phyloP scores from a whole-genome alignment of 2,113 vertebrate species.

The Cyprinodon brontotheroides region DNA sequence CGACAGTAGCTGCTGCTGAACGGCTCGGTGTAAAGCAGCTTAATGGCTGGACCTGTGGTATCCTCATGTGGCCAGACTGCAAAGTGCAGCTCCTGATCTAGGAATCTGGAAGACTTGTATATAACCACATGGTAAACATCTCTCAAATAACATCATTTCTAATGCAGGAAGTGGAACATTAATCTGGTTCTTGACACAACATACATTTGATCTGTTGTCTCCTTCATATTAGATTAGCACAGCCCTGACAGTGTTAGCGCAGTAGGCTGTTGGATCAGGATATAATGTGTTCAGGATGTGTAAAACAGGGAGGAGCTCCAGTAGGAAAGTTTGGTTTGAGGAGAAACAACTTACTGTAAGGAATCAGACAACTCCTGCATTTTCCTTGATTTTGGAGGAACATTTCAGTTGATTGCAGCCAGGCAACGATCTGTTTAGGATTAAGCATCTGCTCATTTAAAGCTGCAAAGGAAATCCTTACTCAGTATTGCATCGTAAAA shows the following conservation, averaged over 20 bases:
- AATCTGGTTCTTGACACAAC: neutral
- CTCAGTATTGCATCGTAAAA: neutral
- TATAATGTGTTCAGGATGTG: neutral
- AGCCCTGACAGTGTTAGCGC: neutral
- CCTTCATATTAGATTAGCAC: neutral
- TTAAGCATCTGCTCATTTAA: neutral
- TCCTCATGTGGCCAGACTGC: constrained; percentile 56
- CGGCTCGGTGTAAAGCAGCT: constrained; percentile 2
- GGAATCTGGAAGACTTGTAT: neutral
- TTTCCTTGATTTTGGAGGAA: no score
- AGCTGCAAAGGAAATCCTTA: neutral
- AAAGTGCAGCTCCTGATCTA: constrained; percentile 47
- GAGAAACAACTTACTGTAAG: neutral
- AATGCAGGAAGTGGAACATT: no score
- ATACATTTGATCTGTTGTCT: neutral
- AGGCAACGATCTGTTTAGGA: neutral
- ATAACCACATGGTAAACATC: neutral
- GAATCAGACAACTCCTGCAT: neutral
- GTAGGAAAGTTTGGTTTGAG: neutral
- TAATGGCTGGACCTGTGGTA: constrained; percentile 43
- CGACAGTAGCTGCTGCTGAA: constrained; percentile 7
- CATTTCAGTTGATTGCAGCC: neutral
- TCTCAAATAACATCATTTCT: neutral
- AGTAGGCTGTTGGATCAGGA: neutral
- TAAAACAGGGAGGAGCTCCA: neutral